Percentiles rank a stretch among this genome's conserved stretches.
Evolutionary conservation across 1,140 invertebrate genomes (phyloP).

Genomic region (Spodoptera frugiperda): DNA sequence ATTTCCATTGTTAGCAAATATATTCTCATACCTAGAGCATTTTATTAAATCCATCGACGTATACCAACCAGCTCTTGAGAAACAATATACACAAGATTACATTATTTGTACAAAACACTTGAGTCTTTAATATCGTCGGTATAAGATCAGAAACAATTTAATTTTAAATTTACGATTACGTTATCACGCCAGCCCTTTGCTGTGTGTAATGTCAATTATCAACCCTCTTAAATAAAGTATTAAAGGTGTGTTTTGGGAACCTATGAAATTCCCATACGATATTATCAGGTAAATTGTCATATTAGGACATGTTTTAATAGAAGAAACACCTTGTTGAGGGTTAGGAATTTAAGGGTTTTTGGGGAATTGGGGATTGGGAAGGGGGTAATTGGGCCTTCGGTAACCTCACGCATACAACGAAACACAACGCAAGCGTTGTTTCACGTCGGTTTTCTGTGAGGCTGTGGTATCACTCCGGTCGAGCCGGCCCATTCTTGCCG

Average conservation of each 20-base stretch:
- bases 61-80: constrained; percentile 3
- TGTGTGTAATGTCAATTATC: constrained; percentile 15
- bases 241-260: background rate
- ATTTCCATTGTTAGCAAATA: background rate
- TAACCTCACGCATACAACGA: too few relatives aligned
- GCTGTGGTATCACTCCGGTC: too few relatives aligned
- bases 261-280: background rate
- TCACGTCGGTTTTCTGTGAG: too few relatives aligned
- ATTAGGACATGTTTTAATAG: background rate
- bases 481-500: too few relatives aligned
- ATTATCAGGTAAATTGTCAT: constrained; percentile 8
- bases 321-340: too few relatives aligned
- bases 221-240: constrained; percentile 19
- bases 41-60: constrained; percentile 14
- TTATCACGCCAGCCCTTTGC: background rate
- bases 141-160: constrained; percentile 18
- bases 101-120: constrained; percentile 26
- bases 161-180: constrained; percentile 28
- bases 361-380: too few relatives aligned
- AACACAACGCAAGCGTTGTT: too few relatives aligned
- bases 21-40: constrained; percentile 2
- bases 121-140: constrained; percentile 19
- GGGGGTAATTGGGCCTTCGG: too few relatives aligned
- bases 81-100: constrained; percentile 23
- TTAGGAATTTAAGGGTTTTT: too few relatives aligned